Percentiles rank a stretch among this genome's conserved stretches.
These are phyloP conservation scores for Smithornis capensis DNA, from an alignment of 2,113 vertebrate genomes.

Conservation along the genomic window DNA sequence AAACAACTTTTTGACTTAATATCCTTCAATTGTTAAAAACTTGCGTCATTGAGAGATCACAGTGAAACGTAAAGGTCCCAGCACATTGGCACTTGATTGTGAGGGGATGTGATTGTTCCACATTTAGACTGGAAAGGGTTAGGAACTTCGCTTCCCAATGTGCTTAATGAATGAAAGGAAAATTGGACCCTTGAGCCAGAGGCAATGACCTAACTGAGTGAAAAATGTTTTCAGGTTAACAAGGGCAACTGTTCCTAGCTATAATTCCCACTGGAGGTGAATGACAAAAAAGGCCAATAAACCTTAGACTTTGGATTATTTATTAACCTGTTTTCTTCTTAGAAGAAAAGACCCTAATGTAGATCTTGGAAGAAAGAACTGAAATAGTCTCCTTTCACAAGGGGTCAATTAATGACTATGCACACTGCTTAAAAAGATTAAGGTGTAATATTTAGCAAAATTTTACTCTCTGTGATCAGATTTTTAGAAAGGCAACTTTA, in stretches of 20 bases:
- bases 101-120: slow-evolving; percentile 89
- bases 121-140: slow-evolving; percentile 90
- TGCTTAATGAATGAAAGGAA: slow-evolving; percentile 90
- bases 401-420: background rate
- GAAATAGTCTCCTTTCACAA: slow-evolving; percentile 15
- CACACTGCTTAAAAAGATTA: background rate
- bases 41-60: slow-evolving; percentile 87
- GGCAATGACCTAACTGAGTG: slow-evolving; percentile 87
- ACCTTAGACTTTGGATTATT: slow-evolving; percentile 65
- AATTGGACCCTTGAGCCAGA: slow-evolving; percentile 86
- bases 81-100: slow-evolving; percentile 82
- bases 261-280: slow-evolving; percentile 79
- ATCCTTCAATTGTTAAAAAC: slow-evolving; percentile 98
- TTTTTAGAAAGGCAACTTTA: background rate
- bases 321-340: slow-evolving; percentile 73
- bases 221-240: slow-evolving; percentile 94
- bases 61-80: slow-evolving; percentile 77
- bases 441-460: background rate
- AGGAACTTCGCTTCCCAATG: slow-evolving; percentile 92
- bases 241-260: slow-evolving; percentile 81
- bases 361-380: slow-evolving; percentile 34
- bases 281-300: slow-evolving; percentile 81
- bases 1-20: slow-evolving; percentile 87
- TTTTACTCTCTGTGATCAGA: background rate
- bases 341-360: slow-evolving; percentile 45